Base-by-base conservation (phyloP, 2,888 invertebrate species). In the Synanthedon myopaeformis region DNA sequence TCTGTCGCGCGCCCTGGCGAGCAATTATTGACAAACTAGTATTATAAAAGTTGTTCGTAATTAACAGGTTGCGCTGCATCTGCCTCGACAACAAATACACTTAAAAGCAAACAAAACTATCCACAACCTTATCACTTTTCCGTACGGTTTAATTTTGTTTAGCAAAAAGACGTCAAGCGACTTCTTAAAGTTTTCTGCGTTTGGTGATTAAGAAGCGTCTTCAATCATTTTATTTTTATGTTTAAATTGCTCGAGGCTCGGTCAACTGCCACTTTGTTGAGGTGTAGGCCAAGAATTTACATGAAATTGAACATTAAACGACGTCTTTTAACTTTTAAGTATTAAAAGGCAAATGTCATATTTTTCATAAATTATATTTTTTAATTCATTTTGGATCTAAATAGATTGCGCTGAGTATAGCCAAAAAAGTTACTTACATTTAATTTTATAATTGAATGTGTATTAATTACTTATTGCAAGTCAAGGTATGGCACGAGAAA, bases 11-110 rank as follows among this genome's bases (percentile, higher is more conserved):
- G 72, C 72, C 70, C 70, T 70, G 60, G 64, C 60, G 58, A 65
- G 70, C 72, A 81, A 80, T 81, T 81, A 81, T 76, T 73, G 70
- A 67, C 63, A 67, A 75, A 78, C 79, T 79, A 74, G 78, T 79
- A 74, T 74, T 76, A 70, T 66, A 70, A 71, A 78, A 75, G 74
- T 74, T 66, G 71, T 65, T 67, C 62, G 66, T 76, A 79, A 82
- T 83, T 80, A 82, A 75, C 79, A 72, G 75, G 78, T 75, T 76
- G 70, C 56, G 55, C 62, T 62, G 65, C 82, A 81, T 79, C 79
- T 82, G 79, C 73, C 59, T 53, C 45, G 58, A 57, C 58, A 53
- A 54, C 64, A 55, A 55, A 57, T 51, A 48, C 14, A 14, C 45
- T 6, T 13, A 6, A 10, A 35, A 35, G 35, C 35, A 35, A 35